A percentile compares a stretch with the other conserved stretches of the same genome.
These are phyloP conservation scores for Tetrao urogallus DNA, from an alignment of 2,113 vertebrate species.

Conservation along the genomic window DNA sequence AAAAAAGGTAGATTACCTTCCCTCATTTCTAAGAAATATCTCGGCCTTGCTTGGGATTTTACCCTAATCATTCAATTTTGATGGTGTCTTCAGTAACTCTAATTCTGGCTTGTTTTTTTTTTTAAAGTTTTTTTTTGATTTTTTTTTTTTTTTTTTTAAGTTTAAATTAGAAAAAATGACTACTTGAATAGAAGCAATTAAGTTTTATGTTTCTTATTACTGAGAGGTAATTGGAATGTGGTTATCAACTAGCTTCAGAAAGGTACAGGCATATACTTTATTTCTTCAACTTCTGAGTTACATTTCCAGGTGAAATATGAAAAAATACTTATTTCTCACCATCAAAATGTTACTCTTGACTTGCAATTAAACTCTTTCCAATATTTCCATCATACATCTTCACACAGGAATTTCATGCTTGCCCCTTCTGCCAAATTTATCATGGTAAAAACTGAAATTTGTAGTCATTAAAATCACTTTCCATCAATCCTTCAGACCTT, in stretches of 20 bases:
- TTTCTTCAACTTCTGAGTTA: slow-evolving; percentile 35
- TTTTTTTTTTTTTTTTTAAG: background rate
- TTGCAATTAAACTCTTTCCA: slow-evolving; percentile 17
- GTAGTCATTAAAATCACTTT: slow-evolving; percentile 61
- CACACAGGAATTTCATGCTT: slow-evolving; percentile 54
- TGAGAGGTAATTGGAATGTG: slow-evolving; percentile 56
- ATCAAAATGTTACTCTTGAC: slow-evolving; percentile 8
- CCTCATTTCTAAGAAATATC: background rate
- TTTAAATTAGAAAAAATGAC: slow-evolving; percentile 37
- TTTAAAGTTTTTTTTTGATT: background rate
- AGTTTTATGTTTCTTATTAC: slow-evolving; percentile 25
- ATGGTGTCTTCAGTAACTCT: background rate
- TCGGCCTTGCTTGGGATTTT: background rate
- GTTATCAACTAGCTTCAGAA: slow-evolving; percentile 55
- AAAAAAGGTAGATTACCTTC: background rate
- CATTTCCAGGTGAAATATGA: slow-evolving; percentile 36
- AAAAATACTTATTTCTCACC: slow-evolving; percentile 16
- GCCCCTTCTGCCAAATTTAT: slow-evolving; percentile 49
- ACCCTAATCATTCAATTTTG: background rate
- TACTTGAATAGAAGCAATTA: slow-evolving; percentile 55
- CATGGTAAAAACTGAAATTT: slow-evolving; percentile 62
- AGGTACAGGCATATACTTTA: slow-evolving; percentile 36
- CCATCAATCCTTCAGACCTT: slow-evolving; percentile 60
- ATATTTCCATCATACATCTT: slow-evolving; percentile 58
- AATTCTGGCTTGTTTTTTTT: background rate